Base-by-base conservation (phyloP, 2,113 vertebrate genomes). In the Sterrhoptilus dennistouni region DNA sequence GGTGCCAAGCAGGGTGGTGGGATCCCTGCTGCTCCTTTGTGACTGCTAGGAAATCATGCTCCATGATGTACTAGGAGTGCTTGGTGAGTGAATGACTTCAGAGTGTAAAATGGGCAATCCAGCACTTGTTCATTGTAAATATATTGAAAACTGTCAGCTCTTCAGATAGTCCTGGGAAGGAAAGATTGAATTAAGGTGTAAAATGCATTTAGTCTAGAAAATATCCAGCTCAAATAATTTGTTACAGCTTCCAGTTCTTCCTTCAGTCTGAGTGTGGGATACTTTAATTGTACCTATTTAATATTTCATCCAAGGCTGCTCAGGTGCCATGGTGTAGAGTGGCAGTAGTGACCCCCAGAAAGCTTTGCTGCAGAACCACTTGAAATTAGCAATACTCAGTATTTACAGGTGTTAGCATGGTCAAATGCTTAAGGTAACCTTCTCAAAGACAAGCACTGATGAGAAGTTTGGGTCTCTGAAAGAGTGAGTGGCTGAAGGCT, bases 251-350 rank as follows among this genome's bases (percentile, higher is more conserved):
- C 22, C 28, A 49, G 5, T 72, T 80, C 25, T 53, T 65, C 35
- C 22, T 92, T 68, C 76, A 27, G 36, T 59, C 33, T 59, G 21
- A 28, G 47, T 38, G 14, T 14, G 12, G 31, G 7, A 19, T 54
- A 20, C 28, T 76, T 83, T 53, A 90, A 53, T 85, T 13, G 36
- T 18, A 83, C 14, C 27, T 7, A 16, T 63, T 88, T 70, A 28
- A 66, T 24, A 49, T 83, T 66, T 68, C 19, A 68, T 40, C 50
- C 35, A 50, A 40, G 47, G 31, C 25, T 49, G 21, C 33, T 78
- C 1, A 1, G 33, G 27, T 59, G 19, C 45, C 0, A 0, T 33
- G 9, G 11, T 33, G 12, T 36, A 45, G 44, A 75, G 35, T 29
- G n/a, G 35, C 53, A 18, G 49, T 22, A 49, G 53, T 28, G 87